Conservation (phyloP, 2,797 vertebrate species). For the Semaprochilodus insignis region DNA sequence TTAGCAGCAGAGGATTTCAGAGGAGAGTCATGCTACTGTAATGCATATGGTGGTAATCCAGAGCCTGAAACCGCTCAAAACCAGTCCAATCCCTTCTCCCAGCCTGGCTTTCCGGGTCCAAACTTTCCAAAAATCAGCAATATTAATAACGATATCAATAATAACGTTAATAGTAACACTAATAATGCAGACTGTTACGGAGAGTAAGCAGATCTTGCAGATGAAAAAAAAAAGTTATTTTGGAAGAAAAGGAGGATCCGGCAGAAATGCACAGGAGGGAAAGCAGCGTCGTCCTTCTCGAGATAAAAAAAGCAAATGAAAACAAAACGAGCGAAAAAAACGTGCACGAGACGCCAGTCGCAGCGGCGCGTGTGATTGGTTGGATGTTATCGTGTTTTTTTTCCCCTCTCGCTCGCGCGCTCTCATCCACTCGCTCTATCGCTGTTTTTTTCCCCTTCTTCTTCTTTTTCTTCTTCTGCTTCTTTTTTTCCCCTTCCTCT, state of each 20-base stretch:
- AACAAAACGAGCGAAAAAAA: conserved; percentile 59
- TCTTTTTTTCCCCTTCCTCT: background rate
- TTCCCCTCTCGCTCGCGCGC: conserved; percentile 67
- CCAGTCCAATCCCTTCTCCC: conserved; percentile 3
- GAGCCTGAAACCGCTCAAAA: background rate
- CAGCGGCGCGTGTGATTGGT: conserved; percentile 68
- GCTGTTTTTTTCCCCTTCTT: conserved; percentile 58
- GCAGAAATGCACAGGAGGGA: conserved; percentile 11
- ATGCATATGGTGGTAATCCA: conserved; percentile 20
- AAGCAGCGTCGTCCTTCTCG: conserved; percentile 50
- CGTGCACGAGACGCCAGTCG: conserved; percentile 60
- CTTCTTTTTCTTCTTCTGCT: conserved; percentile 56
- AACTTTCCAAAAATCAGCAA: too few species aligned
- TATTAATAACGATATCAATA: too few species aligned
- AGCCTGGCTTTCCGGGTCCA: background rate
- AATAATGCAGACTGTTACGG: too few species aligned
- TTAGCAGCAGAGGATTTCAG: background rate
- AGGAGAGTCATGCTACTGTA: conserved; percentile 22
- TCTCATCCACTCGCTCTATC: conserved; percentile 71
- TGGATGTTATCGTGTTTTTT: conserved; percentile 78
- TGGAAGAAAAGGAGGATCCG: background rate
- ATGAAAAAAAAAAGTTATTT: background rate
- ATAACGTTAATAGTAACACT: too few species aligned
- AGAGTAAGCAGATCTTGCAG: background rate
- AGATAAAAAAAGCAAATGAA: conserved; percentile 60